A percentile compares a stretch with the other conserved stretches of the same genome.
These are phyloP conservation scores for Phenganax subtilis DNA, from an alignment of 92 coral and sea anemone species.

Conservation along the genomic window DNA sequence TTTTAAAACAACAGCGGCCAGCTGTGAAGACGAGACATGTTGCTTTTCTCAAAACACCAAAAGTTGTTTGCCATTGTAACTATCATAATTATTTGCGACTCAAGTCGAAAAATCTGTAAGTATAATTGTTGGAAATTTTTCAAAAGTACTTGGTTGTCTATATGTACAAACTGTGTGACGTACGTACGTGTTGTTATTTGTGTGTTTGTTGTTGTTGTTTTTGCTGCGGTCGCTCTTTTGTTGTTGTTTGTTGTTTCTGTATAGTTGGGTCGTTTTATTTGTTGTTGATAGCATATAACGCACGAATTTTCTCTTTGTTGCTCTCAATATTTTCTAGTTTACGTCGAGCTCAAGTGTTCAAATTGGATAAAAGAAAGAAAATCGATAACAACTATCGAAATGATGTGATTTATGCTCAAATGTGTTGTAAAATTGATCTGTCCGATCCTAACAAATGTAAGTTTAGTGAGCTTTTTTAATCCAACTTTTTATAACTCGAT, in stretches of 20 bases:
- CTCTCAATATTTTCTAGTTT: neutral
- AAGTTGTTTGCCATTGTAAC: conserved; percentile 8
- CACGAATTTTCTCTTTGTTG: neutral
- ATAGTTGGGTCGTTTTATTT: neutral
- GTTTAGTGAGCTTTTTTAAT: neutral
- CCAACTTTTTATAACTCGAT: too few relatives aligned
- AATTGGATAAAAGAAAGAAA: neutral
- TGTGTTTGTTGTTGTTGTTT: neutral
- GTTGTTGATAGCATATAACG: neutral
- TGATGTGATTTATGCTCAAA: neutral
- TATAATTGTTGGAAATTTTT: neutral
- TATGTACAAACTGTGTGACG: neutral
- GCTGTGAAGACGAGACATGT: neutral
- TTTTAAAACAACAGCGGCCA: neutral
- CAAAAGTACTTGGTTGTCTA: neutral
- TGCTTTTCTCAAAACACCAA: neutral
- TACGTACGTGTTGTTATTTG: neutral
- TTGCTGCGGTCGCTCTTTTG: neutral
- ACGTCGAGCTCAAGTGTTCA: conserved; percentile 12
- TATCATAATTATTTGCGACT: neutral
- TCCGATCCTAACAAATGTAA: conserved; percentile 16
- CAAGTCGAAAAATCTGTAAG: conserved; percentile 9
- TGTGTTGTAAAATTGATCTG: conserved; percentile 11
- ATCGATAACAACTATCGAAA: neutral
- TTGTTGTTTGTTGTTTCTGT: neutral